phyloP scores from a whole-genome alignment of 1,140 invertebrate genomes.

The Cherax destructor region DNA sequence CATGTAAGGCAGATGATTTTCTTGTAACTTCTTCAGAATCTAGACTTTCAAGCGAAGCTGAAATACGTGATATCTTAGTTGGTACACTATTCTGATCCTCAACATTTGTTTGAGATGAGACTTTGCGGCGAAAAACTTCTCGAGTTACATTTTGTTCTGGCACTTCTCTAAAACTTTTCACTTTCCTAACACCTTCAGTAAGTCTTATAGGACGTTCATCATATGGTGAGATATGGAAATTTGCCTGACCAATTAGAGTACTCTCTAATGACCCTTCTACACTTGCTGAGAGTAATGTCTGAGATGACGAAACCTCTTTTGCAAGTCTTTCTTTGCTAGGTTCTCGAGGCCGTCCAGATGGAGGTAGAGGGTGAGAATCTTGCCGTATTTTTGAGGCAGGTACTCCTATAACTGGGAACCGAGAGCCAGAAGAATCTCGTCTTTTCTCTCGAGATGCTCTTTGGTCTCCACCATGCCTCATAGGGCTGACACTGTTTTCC shows the following conservation, averaged over 20 bases:
- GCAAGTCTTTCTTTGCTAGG: conserved; percentile 34
- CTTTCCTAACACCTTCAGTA: conserved; percentile 56
- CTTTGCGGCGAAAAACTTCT: conserved; percentile 18
- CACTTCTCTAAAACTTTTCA: conserved; percentile 66
- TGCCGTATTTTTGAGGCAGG: conserved; percentile 19
- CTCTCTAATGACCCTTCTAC: conserved; percentile 43
- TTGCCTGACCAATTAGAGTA: neutral
- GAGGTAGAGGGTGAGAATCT: conserved; percentile 55
- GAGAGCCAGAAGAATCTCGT: conserved; percentile 41
- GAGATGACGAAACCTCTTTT: conserved; percentile 26
- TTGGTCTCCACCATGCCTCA: conserved; percentile 54
- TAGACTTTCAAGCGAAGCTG: conserved; percentile 62
- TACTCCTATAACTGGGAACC: conserved; percentile 45
- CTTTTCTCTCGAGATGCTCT: conserved; percentile 59
- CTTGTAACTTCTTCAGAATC: conserved; percentile 35
- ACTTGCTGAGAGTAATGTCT: conserved; percentile 20
- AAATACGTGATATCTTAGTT: conserved; percentile 38
- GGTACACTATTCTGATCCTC: conserved; percentile 17
- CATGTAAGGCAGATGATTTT: neutral
- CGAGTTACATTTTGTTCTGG: conserved; percentile 18
- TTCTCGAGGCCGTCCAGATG: conserved; percentile 53
- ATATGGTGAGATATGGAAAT: conserved; percentile 23
- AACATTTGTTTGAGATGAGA: conserved; percentile 26
- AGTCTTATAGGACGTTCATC: conserved; percentile 49
- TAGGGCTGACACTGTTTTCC: conserved; percentile 59